phyloP scores from a whole-genome alignment of 1,140 invertebrate genomes.

The Stenopsyche tienmushanensis region DNA sequence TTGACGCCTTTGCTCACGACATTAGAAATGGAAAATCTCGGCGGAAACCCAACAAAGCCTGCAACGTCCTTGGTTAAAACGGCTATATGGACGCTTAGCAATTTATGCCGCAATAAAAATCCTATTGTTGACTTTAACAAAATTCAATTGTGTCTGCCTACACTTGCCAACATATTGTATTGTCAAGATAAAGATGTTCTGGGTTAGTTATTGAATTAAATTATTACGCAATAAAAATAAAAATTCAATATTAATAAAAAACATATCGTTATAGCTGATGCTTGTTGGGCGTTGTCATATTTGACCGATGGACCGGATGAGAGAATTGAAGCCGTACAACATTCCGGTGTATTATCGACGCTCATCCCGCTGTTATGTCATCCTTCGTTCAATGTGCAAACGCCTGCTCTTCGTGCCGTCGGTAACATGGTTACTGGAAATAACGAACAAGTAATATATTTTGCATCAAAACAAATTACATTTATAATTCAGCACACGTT shows the following conservation, averaged over 20 bases:
- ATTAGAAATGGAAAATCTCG: slow-evolving; percentile 50
- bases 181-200: slow-evolving; percentile 75
- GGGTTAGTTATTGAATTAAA: slow-evolving; percentile 50
- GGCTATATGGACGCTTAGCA: slow-evolving; percentile 91
- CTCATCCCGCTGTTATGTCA: slow-evolving; percentile 76
- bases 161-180: slow-evolving; percentile 75
- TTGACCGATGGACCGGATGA: slow-evolving; percentile 92
- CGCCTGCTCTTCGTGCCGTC: slow-evolving; percentile 84
- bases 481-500: too few species aligned
- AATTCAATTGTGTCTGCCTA: slow-evolving; percentile 78
- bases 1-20: slow-evolving; percentile 68
- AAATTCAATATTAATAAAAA: too few species aligned
- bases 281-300: slow-evolving; percentile 97
- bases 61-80: slow-evolving; percentile 53
- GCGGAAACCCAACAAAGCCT: slow-evolving; percentile 44
- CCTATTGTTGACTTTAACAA: slow-evolving; percentile 76
- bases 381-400: slow-evolving; percentile 74
- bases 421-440: slow-evolving; percentile 89
- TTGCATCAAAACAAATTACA: too few species aligned
- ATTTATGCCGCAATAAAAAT: slow-evolving; percentile 90
- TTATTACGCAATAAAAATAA: neutral
- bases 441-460: slow-evolving; percentile 64
- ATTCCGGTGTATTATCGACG: slow-evolving; percentile 69
- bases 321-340: slow-evolving; percentile 84
- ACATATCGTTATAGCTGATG: slow-evolving; percentile 77